These are phyloP conservation scores for Conus ventricosus DNA, from an alignment of 1,140 invertebrate genomes.

Conservation along the genomic window DNA sequence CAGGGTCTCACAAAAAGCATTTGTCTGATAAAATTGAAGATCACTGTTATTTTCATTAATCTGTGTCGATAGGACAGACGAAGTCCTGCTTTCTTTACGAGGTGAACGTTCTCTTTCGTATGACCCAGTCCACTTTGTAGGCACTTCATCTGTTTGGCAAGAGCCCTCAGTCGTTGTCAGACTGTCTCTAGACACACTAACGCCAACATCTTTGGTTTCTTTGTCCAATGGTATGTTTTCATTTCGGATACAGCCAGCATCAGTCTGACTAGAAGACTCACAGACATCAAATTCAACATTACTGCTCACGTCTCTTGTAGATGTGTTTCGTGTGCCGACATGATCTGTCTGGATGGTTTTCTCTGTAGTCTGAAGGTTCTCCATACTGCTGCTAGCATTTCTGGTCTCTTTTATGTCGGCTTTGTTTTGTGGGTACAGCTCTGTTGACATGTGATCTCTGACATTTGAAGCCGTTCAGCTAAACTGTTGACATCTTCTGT, in stretches of 20 bases:
- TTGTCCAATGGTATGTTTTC: neutral
- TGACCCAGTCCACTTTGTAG: neutral
- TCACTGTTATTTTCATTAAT: neutral
- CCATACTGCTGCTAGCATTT: constrained; percentile 16
- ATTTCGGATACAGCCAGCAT: neutral
- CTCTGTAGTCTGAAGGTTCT: neutral
- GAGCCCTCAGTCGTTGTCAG: neutral
- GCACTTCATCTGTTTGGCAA: neutral
- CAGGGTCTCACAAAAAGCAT: neutral
- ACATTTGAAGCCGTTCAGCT: neutral
- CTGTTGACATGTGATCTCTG: neutral
- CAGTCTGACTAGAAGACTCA: neutral
- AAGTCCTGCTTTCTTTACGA: neutral
- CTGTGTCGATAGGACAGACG: neutral
- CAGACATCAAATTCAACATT: neutral
- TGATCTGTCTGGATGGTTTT: neutral
- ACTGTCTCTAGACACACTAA: neutral
- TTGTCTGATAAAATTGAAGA: neutral
- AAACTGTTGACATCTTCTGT: neutral
- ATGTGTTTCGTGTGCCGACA: neutral
- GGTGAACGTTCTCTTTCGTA: neutral
- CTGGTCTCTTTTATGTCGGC: neutral
- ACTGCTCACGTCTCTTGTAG: neutral
- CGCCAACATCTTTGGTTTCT: neutral
- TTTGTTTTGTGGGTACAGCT: neutral